Percentiles rank a stretch among this genome's conserved stretches.
phyloP scores from a whole-genome alignment of 2,797 vertebrate species.

The Malacoraja senta region DNA sequence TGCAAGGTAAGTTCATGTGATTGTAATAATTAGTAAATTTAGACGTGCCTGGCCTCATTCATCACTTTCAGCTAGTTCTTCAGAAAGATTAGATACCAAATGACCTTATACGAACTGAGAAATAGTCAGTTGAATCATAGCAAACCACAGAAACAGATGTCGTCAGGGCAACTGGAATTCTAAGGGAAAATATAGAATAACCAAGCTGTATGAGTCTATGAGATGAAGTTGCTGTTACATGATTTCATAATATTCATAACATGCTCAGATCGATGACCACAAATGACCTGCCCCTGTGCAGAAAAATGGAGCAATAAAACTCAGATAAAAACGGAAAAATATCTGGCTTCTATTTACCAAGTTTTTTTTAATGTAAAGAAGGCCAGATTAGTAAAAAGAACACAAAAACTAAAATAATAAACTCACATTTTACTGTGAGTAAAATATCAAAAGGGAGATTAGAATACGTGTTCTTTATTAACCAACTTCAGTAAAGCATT shows the following conservation, averaged over 20 bases:
- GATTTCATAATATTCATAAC: background rate
- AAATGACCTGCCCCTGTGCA: background rate
- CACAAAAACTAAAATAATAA: background rate
- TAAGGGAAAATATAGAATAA: background rate
- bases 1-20: too few relatives aligned
- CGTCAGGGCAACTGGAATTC: background rate
- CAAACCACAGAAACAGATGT: slow-evolving; percentile 11
- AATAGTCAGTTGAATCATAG: background rate
- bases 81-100: too few relatives aligned
- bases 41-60: too few relatives aligned
- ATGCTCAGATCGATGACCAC: background rate
- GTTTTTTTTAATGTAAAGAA: background rate
- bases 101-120: background rate
- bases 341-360: background rate
- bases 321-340: background rate
- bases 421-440: background rate
- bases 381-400: background rate
- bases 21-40: too few relatives aligned
- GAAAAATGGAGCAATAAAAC: background rate
- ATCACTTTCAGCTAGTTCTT: too few relatives aligned
- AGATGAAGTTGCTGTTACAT: background rate
- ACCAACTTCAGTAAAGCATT: background rate
- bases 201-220: background rate
- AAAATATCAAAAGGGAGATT: background rate
- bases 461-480: background rate